Percentiles rank a stretch among this genome's conserved stretches.
Evolutionary conservation across 2,888 invertebrate genomes (phyloP).

Genomic region (Netelia inedita): DNA sequence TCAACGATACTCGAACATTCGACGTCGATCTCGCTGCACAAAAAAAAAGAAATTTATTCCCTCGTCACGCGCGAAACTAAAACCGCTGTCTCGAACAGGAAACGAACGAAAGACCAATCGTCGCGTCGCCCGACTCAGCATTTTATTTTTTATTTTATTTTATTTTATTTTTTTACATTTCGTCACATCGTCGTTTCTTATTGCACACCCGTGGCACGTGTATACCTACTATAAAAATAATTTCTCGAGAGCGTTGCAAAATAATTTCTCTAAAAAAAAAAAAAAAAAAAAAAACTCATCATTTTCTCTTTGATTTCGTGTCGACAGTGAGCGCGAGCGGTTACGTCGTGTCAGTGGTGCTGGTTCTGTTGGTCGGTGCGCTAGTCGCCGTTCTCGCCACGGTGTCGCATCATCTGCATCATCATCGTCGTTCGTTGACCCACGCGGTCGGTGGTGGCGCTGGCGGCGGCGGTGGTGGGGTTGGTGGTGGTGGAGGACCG

Average conservation of each 20-base stretch:
- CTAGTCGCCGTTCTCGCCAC: slow-evolving; percentile 85
- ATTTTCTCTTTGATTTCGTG: slow-evolving; percentile 13
- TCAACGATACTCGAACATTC: too few species aligned
- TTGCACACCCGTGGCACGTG: slow-evolving; percentile 19
- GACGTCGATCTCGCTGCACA: too few species aligned
- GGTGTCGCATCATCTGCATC: slow-evolving; percentile 83
- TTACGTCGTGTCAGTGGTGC: slow-evolving; percentile 82
- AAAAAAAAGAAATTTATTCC: too few species aligned
- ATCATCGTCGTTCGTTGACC: slow-evolving; percentile 86
- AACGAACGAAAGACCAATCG: slow-evolving; percentile 47
- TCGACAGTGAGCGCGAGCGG: slow-evolving; percentile 81
- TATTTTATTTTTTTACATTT: slow-evolving; percentile 29
- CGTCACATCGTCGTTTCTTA: neutral
- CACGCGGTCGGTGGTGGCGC: slow-evolving; percentile 83
- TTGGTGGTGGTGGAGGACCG: slow-evolving; percentile 82
- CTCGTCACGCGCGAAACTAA: too few species aligned
- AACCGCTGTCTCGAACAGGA: slow-evolving; percentile 2
- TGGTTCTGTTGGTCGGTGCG: slow-evolving; percentile 81
- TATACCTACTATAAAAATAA: neutral
- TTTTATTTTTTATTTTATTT: too few species aligned
- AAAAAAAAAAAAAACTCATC: neutral
- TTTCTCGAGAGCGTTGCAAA: neutral
- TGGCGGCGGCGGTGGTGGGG: neutral
- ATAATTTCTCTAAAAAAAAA: neutral
- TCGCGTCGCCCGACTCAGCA: slow-evolving; percentile 45